Conservation (phyloP, 2,888 invertebrate species). For the Caenorhabditis wallacei region DNA sequence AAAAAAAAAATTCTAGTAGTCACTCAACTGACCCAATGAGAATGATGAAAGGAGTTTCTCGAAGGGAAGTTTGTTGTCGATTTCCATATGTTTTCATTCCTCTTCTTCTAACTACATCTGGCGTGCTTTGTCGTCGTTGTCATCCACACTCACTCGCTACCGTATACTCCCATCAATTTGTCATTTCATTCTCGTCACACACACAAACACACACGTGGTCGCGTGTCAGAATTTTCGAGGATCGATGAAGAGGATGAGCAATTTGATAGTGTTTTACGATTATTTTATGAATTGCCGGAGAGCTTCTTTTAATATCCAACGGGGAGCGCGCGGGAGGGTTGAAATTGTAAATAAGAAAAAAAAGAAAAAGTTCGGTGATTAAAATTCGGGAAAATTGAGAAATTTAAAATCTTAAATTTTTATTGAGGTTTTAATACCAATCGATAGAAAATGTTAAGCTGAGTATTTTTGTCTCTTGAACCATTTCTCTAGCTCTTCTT, state of each 20-base stretch:
- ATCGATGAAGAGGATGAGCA: neutral
- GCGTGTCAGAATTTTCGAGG: neutral
- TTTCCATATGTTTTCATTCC: conserved; percentile 44
- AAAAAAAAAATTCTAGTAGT: no score
- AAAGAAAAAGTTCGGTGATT: no score
- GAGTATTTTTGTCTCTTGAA: no score
- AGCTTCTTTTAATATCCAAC: no score
- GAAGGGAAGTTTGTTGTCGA: conserved; percentile 30
- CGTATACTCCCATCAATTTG: conserved; percentile 48
- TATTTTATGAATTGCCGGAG: no score
- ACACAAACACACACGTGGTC: conserved; percentile 9
- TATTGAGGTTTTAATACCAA: no score
- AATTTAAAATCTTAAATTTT: no score
- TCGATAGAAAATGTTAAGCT: no score
- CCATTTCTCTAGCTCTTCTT: no score
- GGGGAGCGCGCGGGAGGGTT: no score
- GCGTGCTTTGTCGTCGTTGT: conserved; percentile 36
- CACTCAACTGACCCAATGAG: neutral
- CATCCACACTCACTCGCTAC: conserved; percentile 45
- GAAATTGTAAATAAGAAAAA: no score
- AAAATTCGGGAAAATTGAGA: no score
- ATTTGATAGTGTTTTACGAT: conserved; percentile 41
- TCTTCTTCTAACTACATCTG: conserved; percentile 6
- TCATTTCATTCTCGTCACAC: conserved; percentile 33
- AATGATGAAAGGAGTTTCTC: neutral